Evolutionary conservation across 2,888 invertebrate species (phyloP).

Genomic region (Fragum whitleyi): DNA sequence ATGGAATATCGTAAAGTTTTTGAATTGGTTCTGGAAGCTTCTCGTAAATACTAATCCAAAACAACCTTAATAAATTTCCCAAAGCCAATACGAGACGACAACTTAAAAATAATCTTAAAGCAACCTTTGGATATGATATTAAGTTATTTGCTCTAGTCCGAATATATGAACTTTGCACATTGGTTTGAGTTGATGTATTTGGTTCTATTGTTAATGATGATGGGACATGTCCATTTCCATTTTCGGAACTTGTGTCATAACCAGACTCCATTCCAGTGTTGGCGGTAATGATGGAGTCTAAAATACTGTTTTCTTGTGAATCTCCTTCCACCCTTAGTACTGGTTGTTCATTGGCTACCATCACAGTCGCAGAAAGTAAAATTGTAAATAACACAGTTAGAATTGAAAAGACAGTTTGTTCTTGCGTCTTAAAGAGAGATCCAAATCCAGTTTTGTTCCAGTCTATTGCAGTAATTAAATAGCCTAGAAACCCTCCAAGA

Average conservation of each 20-base stretch:
- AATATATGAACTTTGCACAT: neutral
- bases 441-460: conserved; percentile 92
- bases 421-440: conserved; percentile 92
- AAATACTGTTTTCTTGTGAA: neutral
- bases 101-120: conserved; percentile 26
- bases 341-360: conserved; percentile 96
- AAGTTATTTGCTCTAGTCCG: conserved; percentile 2
- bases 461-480: conserved; percentile 90
- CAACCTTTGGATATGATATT: conserved; percentile 29
- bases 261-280: conserved; percentile 73
- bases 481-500: conserved; percentile 96
- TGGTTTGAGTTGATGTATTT: conserved; percentile 3
- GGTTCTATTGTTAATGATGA: neutral
- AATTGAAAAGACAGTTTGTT: conserved; percentile 95
- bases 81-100: conserved; percentile 53
- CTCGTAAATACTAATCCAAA: conserved; percentile 66
- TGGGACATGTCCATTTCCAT: conserved; percentile 33
- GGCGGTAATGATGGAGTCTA: conserved; percentile 35
- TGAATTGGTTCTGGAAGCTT: conserved; percentile 75
- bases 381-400: conserved; percentile 94
- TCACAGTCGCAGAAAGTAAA: conserved; percentile 93
- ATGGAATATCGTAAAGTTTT: conserved; percentile 89
- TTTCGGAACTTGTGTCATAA: conserved; percentile 79
- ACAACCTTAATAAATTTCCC: conserved; percentile 48
- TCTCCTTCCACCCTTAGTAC: conserved; percentile 82